Conservation (phyloP, 1,140 invertebrate genomes). For the Drosophila serrata region DNA sequence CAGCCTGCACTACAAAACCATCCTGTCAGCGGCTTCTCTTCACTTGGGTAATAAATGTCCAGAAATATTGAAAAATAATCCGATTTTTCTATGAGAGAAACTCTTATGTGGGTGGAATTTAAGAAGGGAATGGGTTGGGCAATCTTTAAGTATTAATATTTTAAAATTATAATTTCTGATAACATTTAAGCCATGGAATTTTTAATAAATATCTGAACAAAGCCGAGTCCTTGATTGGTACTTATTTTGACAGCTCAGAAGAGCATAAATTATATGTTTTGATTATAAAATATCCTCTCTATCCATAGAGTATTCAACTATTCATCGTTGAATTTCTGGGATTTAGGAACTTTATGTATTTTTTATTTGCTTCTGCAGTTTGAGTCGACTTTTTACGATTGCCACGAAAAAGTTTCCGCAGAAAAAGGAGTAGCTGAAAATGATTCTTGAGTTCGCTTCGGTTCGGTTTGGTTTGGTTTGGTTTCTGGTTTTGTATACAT, state of each 20-base stretch:
- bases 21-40: background rate
- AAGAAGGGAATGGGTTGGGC: background rate
- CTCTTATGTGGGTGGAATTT: background rate
- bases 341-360: constrained; percentile 28
- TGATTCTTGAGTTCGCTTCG: constrained; percentile 33
- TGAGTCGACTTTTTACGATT: constrained; percentile 64
- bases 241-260: background rate
- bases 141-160: background rate
- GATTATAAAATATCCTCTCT: background rate
- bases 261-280: background rate
- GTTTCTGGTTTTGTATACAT: constrained; percentile 50
- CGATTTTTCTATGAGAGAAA: background rate
- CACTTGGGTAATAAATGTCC: constrained; percentile 10
- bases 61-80: constrained; percentile 5
- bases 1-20: background rate
- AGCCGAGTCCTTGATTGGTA: background rate
- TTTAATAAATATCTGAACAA: background rate
- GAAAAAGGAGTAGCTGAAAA: constrained; percentile 73
- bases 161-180: background rate
- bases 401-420: constrained; percentile 65
- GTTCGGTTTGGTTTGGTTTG: constrained; percentile 35
- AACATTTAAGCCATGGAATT: background rate
- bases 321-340: constrained; percentile 18
- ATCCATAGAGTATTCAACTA: constrained; percentile 23
- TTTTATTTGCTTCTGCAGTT: constrained; percentile 60